Evolutionary conservation across 2,888 invertebrate species (phyloP), one percentile per base, ranked within the genome.

Genomic region (Uloborus plumipes): DNA sequence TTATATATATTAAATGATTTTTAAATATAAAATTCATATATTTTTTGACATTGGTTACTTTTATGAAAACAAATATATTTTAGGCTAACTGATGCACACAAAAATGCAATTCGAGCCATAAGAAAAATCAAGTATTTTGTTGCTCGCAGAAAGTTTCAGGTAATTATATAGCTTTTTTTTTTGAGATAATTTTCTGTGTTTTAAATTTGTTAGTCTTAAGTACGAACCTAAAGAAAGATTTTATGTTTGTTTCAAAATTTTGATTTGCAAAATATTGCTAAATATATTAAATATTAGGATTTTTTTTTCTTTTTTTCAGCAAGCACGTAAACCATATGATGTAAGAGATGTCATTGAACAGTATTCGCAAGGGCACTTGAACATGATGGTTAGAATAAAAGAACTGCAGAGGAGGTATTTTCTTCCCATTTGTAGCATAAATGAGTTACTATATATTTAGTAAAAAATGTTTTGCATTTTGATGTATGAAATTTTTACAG

Each of bases 311-410:
- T 47, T 69, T 31, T 76, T 58, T n/a, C 59, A 84, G 89, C 94
- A 94, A 89, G 94, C 94, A 7, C 90, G 94, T 84, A 95, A 95
- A 88, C 95, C 95, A 0, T 95, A 95, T 89, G 95, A 95, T 89
- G 94, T 95, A 0, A 90, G 94, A 67, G 95, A 95, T 89, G 94
- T 95, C 62, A 94, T 95, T 87, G 95, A 95, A 88, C 95, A 95
- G 88, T 95, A 95, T 88, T 94, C 94, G 86, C 94, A 95, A 89
- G 95, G 95, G 7, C 95, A 95, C 89, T 91, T 95, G 84, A 94
- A 95, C 88, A 94, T 95, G 94, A 95, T 95, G 94, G 94, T 95
- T 86, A 90, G 95, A 87, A 94, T 95, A 85, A 95, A 95, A 91
- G 91, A 91, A 85, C 87, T 91, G n/a, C 91, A 91, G 86, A 87